A percentile compares a stretch with the other conserved stretches of the same genome.
These are phyloP conservation scores for Cylindroiulus punctatus DNA, from an alignment of 2,888 invertebrate genomes.

Conservation along the genomic window DNA sequence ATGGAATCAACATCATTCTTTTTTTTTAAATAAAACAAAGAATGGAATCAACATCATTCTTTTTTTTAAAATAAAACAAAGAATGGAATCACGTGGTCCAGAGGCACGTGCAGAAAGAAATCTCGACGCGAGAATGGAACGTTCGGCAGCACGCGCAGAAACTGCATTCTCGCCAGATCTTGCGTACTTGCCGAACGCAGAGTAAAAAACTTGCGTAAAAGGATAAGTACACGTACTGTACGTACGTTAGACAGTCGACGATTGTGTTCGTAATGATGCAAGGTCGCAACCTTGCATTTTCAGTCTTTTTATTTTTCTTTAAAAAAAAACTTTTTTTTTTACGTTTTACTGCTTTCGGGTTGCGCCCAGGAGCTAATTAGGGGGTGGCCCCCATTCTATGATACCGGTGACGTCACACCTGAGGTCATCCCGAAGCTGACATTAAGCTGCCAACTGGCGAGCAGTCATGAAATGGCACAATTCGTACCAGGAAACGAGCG, in stretches of 20 bases:
- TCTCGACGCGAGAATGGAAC: too few relatives aligned
- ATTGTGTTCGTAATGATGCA: not conserved
- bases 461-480: not conserved
- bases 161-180: too few relatives aligned
- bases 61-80: too few relatives aligned
- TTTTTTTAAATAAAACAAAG: too few relatives aligned
- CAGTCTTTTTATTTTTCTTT: not conserved
- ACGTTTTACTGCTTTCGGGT: not conserved
- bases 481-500: conserved; percentile 12
- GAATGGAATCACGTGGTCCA: too few relatives aligned
- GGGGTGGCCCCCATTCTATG: not conserved
- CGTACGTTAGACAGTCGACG: not conserved
- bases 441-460: not conserved
- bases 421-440: not conserved
- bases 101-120: too few relatives aligned
- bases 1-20: too few relatives aligned
- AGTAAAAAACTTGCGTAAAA: not conserved
- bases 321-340: not conserved
- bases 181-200: too few relatives aligned
- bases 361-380: not conserved
- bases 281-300: conserved; percentile 9
- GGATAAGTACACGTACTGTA: too few relatives aligned
- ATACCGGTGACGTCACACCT: not conserved
- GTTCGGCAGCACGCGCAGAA: too few relatives aligned
- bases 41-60: too few relatives aligned